phyloP scores from a whole-genome alignment of 1,140 invertebrate species.

The Mamestra configurata region DNA sequence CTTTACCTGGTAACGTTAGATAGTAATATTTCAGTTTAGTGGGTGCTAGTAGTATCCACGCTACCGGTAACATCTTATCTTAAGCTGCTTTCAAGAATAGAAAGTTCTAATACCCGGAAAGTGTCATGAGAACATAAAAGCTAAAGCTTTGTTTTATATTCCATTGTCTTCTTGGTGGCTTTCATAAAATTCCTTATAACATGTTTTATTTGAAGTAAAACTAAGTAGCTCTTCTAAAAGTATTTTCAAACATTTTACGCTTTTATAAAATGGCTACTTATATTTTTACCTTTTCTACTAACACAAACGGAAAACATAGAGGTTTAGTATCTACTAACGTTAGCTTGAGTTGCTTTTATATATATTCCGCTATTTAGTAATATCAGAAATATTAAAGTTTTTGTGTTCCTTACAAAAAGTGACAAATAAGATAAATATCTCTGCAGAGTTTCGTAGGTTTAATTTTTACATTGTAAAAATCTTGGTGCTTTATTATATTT shows the following conservation, averaged over 20 bases:
- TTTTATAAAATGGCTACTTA: background rate
- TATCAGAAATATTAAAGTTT: too few species aligned
- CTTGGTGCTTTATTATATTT: background rate
- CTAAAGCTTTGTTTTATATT: conserved; percentile 34
- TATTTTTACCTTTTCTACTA: conserved; percentile 1
- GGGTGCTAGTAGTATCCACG: background rate
- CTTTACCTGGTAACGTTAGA: background rate
- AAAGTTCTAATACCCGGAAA: conserved; percentile 3
- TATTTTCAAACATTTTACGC: conserved; percentile 1
- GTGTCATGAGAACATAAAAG: conserved; percentile 9
- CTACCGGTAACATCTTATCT: background rate
- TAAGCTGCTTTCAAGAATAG: conserved; percentile 3
- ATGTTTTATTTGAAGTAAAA: conserved; percentile 31
- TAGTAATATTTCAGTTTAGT: background rate
- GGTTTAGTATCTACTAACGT: background rate
- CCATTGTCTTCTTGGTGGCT: conserved; percentile 13
- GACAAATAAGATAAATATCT: too few species aligned
- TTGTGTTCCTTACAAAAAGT: too few species aligned
- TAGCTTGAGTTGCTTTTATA: background rate
- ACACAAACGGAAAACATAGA: background rate
- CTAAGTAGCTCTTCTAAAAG: conserved; percentile 13
- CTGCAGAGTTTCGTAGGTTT: background rate
- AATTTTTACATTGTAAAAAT: background rate
- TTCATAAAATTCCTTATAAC: conserved; percentile 11
- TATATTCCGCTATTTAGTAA: background rate